Evolutionary conservation across 2,797 vertebrate species (phyloP).

Genomic region (Liparis tanakae): DNA sequence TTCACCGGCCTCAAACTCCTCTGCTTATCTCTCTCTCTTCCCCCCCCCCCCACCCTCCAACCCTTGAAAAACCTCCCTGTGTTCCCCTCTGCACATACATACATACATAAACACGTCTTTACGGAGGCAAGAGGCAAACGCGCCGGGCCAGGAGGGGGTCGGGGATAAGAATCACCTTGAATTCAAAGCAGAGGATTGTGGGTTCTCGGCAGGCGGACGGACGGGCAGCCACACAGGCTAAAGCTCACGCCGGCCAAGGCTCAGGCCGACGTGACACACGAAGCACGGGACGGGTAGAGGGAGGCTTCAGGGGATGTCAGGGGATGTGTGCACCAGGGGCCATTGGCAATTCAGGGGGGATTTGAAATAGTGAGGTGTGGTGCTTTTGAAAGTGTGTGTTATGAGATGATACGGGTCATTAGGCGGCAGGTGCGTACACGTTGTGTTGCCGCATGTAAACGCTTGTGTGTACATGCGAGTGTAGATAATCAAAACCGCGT

Average conservation of each 20-base stretch:
- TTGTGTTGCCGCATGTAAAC: background rate
- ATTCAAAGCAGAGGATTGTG: constrained; percentile 87
- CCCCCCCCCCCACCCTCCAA: constrained; percentile 42
- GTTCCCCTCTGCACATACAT: constrained; percentile 83
- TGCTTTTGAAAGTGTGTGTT: constrained; percentile 47
- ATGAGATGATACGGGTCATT: constrained; percentile 60
- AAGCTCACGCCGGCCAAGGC: constrained; percentile 58
- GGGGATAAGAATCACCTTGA: constrained; percentile 87
- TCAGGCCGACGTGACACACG: constrained; percentile 60
- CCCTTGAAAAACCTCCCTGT: constrained; percentile 80
- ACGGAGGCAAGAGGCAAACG: constrained; percentile 82
- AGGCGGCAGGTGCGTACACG: constrained; percentile 15
- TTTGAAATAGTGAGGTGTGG: constrained; percentile 55
- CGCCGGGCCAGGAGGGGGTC: constrained; percentile 71
- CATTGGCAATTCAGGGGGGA: constrained; percentile 55
- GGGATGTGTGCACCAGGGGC: constrained; percentile 42
- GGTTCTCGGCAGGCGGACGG: constrained; percentile 68
- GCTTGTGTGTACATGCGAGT: background rate
- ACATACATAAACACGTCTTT: constrained; percentile 87
- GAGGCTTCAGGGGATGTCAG: constrained; percentile 55
- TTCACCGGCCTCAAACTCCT: constrained; percentile 86
- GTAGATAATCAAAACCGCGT: background rate
- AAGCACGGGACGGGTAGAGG: constrained; percentile 53
- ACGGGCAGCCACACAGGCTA: constrained; percentile 61
- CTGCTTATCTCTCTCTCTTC: constrained; percentile 81